These are phyloP conservation scores for Neodiprion fabricii DNA, from an alignment of 1,140 invertebrate genomes.

Conservation along the genomic window DNA sequence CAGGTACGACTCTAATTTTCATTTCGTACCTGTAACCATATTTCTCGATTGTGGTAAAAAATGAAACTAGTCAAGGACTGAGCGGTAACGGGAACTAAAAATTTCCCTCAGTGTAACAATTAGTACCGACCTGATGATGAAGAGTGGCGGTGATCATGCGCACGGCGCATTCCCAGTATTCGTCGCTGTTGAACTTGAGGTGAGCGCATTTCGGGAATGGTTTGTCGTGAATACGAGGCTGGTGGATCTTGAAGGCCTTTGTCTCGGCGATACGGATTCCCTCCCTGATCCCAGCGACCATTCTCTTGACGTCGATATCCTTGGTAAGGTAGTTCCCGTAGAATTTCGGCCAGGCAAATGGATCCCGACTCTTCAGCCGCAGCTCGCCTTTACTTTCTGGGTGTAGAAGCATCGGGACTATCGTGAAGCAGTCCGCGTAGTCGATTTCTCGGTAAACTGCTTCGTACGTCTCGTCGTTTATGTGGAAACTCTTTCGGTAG, in stretches of 20 bases:
- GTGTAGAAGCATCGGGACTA: slow-evolving; percentile 71
- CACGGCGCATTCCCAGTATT: slow-evolving; percentile 62
- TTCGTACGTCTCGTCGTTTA: slow-evolving; percentile 33
- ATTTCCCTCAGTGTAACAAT: not conserved
- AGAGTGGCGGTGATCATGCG: slow-evolving; percentile 61
- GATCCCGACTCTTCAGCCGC: slow-evolving; percentile 70
- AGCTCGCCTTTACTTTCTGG: slow-evolving; percentile 74
- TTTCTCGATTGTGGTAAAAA: not conserved
- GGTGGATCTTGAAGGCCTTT: slow-evolving; percentile 51
- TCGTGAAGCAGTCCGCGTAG: slow-evolving; percentile 63
- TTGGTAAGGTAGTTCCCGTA: slow-evolving; percentile 72
- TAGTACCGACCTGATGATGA: slow-evolving; percentile 65
- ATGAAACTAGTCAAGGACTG: too few relatives aligned
- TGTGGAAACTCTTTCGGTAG: slow-evolving; percentile 21
- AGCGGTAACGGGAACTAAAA: not conserved
- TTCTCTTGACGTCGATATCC: slow-evolving; percentile 60
- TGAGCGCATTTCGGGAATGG: slow-evolving; percentile 53
- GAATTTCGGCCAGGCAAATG: slow-evolving; percentile 71
- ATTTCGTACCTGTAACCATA: not conserved
- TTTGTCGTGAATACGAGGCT: slow-evolving; percentile 48
- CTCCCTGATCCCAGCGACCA: slow-evolving; percentile 64
- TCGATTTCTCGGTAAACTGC: slow-evolving; percentile 34
- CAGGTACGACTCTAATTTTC: too few relatives aligned
- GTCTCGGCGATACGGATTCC: slow-evolving; percentile 60
- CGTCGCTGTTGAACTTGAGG: slow-evolving; percentile 53